Percentiles rank a stretch among this genome's conserved stretches.
Conservation (phyloP, 1,140 invertebrate genomes). For the Drosophila ambigua region DNA sequence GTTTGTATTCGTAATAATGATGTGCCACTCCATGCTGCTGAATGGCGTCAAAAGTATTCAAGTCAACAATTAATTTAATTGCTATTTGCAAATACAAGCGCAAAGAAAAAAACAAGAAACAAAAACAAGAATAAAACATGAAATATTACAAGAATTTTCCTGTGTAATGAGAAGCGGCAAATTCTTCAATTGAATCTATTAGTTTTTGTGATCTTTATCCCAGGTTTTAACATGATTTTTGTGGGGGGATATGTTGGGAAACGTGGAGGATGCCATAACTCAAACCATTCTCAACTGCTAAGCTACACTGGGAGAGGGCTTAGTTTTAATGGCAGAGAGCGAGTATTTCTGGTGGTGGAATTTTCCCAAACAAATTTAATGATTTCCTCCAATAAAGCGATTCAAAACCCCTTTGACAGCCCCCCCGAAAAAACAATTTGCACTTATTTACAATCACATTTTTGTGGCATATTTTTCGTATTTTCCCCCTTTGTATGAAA, state of each 20-base stretch:
- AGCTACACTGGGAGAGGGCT: no score
- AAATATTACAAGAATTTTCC: slow-evolving; percentile 57
- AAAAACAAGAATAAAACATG: slow-evolving; percentile 41
- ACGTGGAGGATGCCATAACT: no score
- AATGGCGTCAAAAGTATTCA: slow-evolving; percentile 74
- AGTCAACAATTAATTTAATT: slow-evolving; percentile 77
- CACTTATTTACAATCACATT: slow-evolving; percentile 2
- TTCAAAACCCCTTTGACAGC: no score
- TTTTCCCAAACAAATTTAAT: no score
- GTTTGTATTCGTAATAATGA: slow-evolving; percentile 59
- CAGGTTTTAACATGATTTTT: no score
- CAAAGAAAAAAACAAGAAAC: no score
- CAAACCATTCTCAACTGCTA: no score
- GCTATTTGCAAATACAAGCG: slow-evolving; percentile 4
- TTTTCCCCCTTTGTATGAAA: slow-evolving; percentile 30
- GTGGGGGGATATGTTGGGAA: no score
- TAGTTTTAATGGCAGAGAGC: no score
- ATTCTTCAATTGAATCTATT: slow-evolving; percentile 1
- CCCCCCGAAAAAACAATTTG: background rate
- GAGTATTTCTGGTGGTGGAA: no score
- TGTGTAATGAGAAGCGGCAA: slow-evolving; percentile 45
- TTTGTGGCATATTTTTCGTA: slow-evolving; percentile 1
- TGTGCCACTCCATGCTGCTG: slow-evolving; percentile 52
- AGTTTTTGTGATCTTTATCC: slow-evolving; percentile 21
- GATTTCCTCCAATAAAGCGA: no score